Evolutionary conservation across 2,888 invertebrate genomes (phyloP).

Genomic region (Conops quadrifasciatus): DNA sequence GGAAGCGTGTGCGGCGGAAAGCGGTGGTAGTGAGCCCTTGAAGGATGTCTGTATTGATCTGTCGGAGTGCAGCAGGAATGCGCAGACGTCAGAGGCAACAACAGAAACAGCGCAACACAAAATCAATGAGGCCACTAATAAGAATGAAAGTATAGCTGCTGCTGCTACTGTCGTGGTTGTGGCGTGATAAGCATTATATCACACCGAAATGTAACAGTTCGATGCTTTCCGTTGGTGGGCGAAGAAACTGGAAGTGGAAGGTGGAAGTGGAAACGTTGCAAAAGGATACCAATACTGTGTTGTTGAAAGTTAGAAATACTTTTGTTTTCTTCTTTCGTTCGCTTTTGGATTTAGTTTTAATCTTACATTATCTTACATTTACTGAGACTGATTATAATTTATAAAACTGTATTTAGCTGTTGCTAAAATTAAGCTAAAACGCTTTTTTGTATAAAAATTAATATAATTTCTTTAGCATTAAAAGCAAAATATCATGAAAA

Average conservation of each 20-base stretch:
- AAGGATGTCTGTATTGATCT: conserved; percentile 33
- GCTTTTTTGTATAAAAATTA: no score
- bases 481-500: neutral
- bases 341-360: conserved; percentile 13
- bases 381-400: conserved; percentile 30
- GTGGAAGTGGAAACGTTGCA: neutral
- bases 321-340: neutral
- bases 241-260: no score
- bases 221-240: neutral
- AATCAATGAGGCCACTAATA: neutral
- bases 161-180: conserved; percentile 49
- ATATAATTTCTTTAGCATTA: no score
- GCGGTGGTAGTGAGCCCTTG: neutral
- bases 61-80: conserved; percentile 39
- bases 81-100: conserved; percentile 39
- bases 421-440: neutral
- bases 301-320: neutral
- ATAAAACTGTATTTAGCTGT: neutral
- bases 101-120: neutral
- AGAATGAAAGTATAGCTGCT: neutral
- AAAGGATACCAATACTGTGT: neutral
- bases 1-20: neutral
- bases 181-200: conserved; percentile 48
- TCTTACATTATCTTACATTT: no score
- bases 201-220: neutral